phyloP scores from a whole-genome alignment of 2,797 vertebrate genomes.

The Gadopsis bispinosus region DNA sequence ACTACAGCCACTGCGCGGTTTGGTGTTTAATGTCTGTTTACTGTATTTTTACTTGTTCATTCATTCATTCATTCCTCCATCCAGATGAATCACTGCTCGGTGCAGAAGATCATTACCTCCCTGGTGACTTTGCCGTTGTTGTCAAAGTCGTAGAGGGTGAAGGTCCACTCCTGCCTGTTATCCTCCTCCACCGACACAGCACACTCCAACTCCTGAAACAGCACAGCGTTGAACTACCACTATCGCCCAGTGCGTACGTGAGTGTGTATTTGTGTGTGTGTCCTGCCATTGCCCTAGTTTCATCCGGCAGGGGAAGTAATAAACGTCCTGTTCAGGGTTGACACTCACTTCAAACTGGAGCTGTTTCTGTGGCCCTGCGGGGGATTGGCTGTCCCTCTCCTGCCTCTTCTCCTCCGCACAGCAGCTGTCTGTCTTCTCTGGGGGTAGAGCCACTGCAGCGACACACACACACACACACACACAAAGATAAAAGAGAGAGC shows the following conservation, averaged over 20 bases:
- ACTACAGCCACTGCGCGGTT: neutral
- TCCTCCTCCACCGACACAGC: slow-evolving; percentile 98
- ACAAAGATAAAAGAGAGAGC: slow-evolving; percentile 74
- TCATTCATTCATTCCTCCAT: slow-evolving; percentile 14
- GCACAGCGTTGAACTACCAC: slow-evolving; percentile 31
- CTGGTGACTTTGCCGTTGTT: slow-evolving; percentile 99
- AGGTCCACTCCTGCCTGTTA: slow-evolving; percentile 99
- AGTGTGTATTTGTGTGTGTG: slow-evolving; percentile 36
- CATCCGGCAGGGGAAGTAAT: slow-evolving; percentile 64
- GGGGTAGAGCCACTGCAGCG: slow-evolving; percentile 93
- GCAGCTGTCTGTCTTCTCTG: slow-evolving; percentile 93
- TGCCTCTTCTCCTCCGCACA: slow-evolving; percentile 92
- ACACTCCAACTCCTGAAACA: slow-evolving; percentile 95
- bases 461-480: slow-evolving; percentile 52
- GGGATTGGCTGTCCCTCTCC: slow-evolving; percentile 86
- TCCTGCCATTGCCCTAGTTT: slow-evolving; percentile 61
- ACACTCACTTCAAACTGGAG: slow-evolving; percentile 97
- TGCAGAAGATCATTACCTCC: slow-evolving; percentile 85
- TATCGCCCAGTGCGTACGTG: slow-evolving; percentile 19
- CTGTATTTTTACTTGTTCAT: neutral
- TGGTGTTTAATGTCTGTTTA: neutral
- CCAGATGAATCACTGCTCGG: neutral
- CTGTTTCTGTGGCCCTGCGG: slow-evolving; percentile 90
- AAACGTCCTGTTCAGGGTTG: slow-evolving; percentile 62
- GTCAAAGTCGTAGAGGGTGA: slow-evolving; percentile 99